Evolutionary conservation across 2,113 vertebrate genomes (phyloP).

Genomic region (Terrapene triunguis): DNA sequence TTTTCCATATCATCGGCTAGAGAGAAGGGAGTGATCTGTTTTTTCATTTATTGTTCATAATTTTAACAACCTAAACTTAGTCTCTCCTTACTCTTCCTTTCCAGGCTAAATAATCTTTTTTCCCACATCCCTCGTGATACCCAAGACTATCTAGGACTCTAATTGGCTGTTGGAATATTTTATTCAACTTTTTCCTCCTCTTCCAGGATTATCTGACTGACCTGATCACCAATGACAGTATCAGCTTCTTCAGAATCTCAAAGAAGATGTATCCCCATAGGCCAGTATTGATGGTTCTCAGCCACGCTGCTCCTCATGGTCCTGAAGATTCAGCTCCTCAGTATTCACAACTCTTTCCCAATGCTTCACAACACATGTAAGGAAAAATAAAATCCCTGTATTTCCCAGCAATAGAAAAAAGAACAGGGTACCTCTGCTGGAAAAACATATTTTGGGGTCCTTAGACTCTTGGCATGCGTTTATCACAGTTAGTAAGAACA

Average conservation of each 20-base stretch:
- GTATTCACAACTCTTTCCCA: slow-evolving; percentile 92
- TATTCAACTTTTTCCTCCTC: slow-evolving; percentile 44
- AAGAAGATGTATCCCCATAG: slow-evolving; percentile 96
- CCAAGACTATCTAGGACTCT: neutral
- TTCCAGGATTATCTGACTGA: slow-evolving; percentile 96
- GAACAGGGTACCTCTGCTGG: neutral
- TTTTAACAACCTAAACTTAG: neutral
- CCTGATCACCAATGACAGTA: slow-evolving; percentile 96
- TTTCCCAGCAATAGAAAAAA: slow-evolving; percentile 31
- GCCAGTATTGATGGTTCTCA: slow-evolving; percentile 95
- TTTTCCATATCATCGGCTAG: neutral
- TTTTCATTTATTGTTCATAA: neutral
- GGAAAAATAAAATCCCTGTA: slow-evolving; percentile 52
- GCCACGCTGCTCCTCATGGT: slow-evolving; percentile 95
- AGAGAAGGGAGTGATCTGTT: neutral
- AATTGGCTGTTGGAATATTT: slow-evolving; percentile 37
- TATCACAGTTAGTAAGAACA: neutral
- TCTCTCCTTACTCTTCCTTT: neutral
- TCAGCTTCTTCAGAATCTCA: slow-evolving; percentile 94
- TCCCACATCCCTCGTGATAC: neutral
- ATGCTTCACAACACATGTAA: slow-evolving; percentile 98
- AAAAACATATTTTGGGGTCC: neutral
- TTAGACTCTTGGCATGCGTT: neutral
- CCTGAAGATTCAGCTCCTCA: slow-evolving; percentile 97
- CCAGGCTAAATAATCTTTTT: neutral